Percentiles rank a stretch among this genome's conserved stretches.
Evolutionary conservation across 1,140 invertebrate genomes (phyloP).

Genomic region (Panagrolaimus sp.): DNA sequence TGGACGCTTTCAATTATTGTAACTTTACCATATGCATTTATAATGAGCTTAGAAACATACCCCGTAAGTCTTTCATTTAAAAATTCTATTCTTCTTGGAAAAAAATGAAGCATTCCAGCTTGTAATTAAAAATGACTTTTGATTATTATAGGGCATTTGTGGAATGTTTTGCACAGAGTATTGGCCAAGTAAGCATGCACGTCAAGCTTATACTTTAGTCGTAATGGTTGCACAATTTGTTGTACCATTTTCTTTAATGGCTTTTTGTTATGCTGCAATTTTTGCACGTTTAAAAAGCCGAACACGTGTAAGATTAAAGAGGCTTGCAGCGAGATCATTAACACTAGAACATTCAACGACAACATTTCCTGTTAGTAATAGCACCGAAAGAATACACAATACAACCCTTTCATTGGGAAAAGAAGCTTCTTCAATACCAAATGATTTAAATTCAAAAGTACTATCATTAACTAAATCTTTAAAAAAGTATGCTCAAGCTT

Average conservation of each 20-base stretch:
- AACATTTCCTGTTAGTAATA: background rate
- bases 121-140: background rate
- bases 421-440: background rate
- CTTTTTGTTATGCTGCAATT: constrained; percentile 55
- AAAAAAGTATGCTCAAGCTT: too few species aligned
- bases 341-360: constrained; percentile 21
- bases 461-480: background rate
- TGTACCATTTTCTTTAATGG: constrained; percentile 54
- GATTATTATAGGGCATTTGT: constrained; percentile 7
- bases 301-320: constrained; percentile 47
- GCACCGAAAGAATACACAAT: background rate
- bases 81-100: too few species aligned
- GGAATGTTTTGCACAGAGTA: constrained; percentile 47
- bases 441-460: constrained; percentile 1
- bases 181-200: constrained; percentile 42
- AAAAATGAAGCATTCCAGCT: too few species aligned
- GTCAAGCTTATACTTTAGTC: constrained; percentile 40
- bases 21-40: constrained; percentile 57
- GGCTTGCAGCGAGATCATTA: constrained; percentile 47
- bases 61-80: background rate
- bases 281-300: constrained; percentile 45
- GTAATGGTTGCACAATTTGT: constrained; percentile 50
- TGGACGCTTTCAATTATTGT: constrained; percentile 56
- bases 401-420: background rate
- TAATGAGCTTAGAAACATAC: constrained; percentile 54